phyloP scores from a whole-genome alignment of 53 echinoderm and acorn worm genomes.

The Holothuria scabra region DNA sequence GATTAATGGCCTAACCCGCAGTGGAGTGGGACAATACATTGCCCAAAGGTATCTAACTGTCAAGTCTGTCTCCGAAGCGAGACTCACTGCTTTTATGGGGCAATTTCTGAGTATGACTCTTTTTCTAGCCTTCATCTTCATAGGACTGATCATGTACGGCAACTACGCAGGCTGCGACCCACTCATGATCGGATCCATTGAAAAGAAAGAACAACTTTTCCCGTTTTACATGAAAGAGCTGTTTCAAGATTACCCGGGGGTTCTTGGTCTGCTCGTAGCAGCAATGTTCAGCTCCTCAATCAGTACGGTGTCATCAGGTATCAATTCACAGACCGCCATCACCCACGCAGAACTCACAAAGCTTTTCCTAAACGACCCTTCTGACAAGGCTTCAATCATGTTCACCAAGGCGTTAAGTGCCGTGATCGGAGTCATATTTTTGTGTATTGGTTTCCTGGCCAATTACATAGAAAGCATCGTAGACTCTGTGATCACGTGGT shows the following conservation, averaged over 20 bases:
- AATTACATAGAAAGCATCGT: conserved; percentile 30
- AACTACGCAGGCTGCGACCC: conserved; percentile 27
- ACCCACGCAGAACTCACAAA: not conserved
- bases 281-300: conserved; percentile 17
- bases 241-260: not conserved
- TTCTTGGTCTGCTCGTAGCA: conserved; percentile 10
- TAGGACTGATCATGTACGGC: conserved; percentile 3
- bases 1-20: not conserved
- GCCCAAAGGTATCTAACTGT: conserved; percentile 9
- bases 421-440: conserved; percentile 1
- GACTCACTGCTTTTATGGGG: conserved; percentile 15
- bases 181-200: not conserved
- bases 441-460: not conserved
- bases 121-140: conserved; percentile 6
- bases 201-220: conserved; percentile 11
- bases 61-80: not conserved
- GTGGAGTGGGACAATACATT: conserved; percentile 19
- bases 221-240: conserved; percentile 13
- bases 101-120: conserved; percentile 29
- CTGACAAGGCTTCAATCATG: not conserved
- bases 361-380: not conserved
- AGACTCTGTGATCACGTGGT: conserved; percentile 4
- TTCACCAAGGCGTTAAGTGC: conserved; percentile 5
- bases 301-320: conserved; percentile 9
- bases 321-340: conserved; percentile 17